Evolutionary conservation across 2,888 invertebrate species (phyloP).

Genomic region (Megalurothrips usitatus): DNA sequence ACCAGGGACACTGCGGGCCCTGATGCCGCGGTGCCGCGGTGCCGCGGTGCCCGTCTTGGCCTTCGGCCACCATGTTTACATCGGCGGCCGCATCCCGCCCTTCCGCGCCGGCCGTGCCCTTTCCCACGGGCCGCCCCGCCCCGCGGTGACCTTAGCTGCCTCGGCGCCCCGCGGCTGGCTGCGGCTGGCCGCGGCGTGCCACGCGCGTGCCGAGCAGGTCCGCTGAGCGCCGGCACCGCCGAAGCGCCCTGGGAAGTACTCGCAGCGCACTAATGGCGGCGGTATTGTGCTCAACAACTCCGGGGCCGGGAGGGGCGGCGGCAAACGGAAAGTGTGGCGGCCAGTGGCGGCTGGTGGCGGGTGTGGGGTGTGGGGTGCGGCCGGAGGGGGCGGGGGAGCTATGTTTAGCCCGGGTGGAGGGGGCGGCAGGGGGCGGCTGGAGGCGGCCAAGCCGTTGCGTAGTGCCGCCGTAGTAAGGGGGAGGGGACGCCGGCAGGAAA

Average conservation of each 20-base stretch:
- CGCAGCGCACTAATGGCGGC: background rate
- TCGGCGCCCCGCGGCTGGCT: no score
- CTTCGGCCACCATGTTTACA: background rate
- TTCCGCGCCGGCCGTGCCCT: background rate
- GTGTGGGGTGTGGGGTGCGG: background rate
- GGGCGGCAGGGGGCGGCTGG: background rate
- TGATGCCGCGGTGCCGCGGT: background rate
- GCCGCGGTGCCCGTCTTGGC: background rate
- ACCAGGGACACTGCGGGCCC: background rate
- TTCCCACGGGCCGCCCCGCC: background rate
- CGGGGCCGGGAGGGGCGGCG: background rate
- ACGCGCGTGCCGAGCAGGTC: background rate
- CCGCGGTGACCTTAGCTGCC: background rate
- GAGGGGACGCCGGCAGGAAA: background rate
- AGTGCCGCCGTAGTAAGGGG: conserved; percentile 13
- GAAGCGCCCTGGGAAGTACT: background rate
- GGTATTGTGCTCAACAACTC: conserved; percentile 17
- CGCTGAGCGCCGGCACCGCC: background rate
- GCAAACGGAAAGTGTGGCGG: no score
- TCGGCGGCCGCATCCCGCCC: no score
- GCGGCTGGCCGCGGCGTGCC: no score
- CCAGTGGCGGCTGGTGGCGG: background rate
- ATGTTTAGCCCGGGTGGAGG: background rate
- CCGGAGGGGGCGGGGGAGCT: background rate
- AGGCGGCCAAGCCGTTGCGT: background rate